Evolutionary conservation across 2,888 invertebrate genomes (phyloP), one percentile per base, ranked within the genome.

Genomic region (Hyposoter didymator): DNA sequence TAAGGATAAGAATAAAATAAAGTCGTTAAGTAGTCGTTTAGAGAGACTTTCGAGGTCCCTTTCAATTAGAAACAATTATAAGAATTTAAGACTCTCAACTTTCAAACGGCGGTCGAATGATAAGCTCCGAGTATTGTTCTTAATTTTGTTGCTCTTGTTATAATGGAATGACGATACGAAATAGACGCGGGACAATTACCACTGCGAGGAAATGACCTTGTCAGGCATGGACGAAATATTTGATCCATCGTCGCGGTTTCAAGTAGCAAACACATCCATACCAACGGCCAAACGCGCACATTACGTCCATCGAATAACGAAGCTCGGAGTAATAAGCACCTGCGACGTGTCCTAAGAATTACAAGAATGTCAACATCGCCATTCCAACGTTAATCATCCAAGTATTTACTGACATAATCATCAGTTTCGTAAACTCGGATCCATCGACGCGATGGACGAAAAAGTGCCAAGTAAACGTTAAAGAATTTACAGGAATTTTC

Each of bases 331-430:
- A 5, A 14, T n/a, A 49, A n/a, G 32, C 62, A 62, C 47, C 47
- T 75, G 62, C 64, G 64, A 49, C 35, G 49, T 66, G n/a, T 49
- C 35, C 47, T 5, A 19, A 66, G 64, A 76, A 76, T 76, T 49
- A 66, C 28, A 19, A 49, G 64, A 76, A 76, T 76, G 66, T 76
- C 64, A 76, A 76, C 64, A 49, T 66, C 75, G 14, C 28, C 64
- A 76, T 64, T 32, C 75, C 47, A 55, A 35, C 49, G 47, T 22
- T 22, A 0, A 55, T 7, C 55, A 55, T 55, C 55, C 12, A 22
- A 22, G 22, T 22, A 10, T 55, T 39, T 39, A 22, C 35, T 39
- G 72, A 19, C 55, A 55, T 43, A 52, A 55, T 70, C 49, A 73
- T 2, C 52, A 72, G n/a, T 43, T 55, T 73, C n/a, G 39, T 19